Percentiles rank a stretch among this genome's conserved stretches.
phyloP scores from a whole-genome alignment of 2,113 vertebrate genomes.

The Sisor rabdophorus region DNA sequence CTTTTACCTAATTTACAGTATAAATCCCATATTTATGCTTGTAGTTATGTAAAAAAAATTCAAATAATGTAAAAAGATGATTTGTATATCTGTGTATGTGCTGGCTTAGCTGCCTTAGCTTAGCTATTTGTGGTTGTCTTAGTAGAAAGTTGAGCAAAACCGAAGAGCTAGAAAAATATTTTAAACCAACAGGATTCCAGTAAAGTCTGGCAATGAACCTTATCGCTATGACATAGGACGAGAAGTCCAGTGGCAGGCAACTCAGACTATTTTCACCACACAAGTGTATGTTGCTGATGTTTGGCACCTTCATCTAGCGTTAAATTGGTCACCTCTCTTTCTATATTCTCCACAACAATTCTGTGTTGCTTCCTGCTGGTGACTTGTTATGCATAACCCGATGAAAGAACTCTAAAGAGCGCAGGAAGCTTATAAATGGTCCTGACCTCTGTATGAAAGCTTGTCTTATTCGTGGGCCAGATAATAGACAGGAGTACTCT shows the following conservation, averaged over 20 bases:
- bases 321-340: constrained; percentile 15
- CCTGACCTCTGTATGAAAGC: constrained; percentile 66
- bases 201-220: constrained; percentile 58
- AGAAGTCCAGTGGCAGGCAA: constrained; percentile 2
- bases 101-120: constrained; percentile 58
- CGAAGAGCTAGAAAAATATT: constrained; percentile 56
- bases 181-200: constrained; percentile 63
- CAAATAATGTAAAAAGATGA: constrained; percentile 7
- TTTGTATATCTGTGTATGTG: constrained; percentile 27
- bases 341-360: neutral
- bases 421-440: constrained; percentile 67
- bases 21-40: constrained; percentile 53
- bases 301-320: constrained; percentile 6
- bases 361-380: constrained; percentile 22
- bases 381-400: constrained; percentile 46
- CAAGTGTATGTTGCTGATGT: neutral
- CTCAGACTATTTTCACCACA: constrained; percentile 15
- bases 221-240: constrained; percentile 38
- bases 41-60: constrained; percentile 23
- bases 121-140: constrained; percentile 33
- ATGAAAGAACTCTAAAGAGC: constrained; percentile 59
- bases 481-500: constrained; percentile 51
- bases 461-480: constrained; percentile 60
- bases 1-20: constrained; percentile 40
- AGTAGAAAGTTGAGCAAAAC: constrained; percentile 38